phyloP scores from a whole-genome alignment of 2,888 invertebrate species.

The Heliconius charithonia region DNA sequence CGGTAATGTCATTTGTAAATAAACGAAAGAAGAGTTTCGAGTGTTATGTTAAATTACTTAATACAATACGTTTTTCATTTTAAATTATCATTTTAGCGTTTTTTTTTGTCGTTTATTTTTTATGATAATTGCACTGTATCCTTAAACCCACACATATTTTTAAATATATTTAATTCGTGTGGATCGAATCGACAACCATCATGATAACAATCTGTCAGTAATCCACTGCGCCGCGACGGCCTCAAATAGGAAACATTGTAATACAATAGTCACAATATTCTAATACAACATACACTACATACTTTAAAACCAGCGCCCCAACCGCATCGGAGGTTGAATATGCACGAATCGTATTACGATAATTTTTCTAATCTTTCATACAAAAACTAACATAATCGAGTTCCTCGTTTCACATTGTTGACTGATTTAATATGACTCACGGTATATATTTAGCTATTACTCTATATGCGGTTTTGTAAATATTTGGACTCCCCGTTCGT shows the following conservation, averaged over 20 bases:
- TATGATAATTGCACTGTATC: not conserved
- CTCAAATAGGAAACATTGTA: not conserved
- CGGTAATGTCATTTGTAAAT: constrained; percentile 29
- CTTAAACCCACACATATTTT: not conserved
- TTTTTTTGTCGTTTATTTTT: not conserved
- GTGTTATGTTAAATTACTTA: constrained; percentile 7
- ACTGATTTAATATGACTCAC: constrained; percentile 27
- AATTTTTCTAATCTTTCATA: constrained; percentile 11
- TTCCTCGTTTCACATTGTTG: constrained; percentile 26
- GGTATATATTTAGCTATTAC: constrained; percentile 35
- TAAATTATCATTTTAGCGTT: not conserved
- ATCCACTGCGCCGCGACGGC: not conserved
- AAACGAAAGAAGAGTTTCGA: constrained; percentile 16
- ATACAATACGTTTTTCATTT: not conserved
- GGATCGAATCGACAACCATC: not conserved
- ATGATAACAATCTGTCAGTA: not conserved
- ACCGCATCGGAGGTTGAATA: constrained; percentile 10
- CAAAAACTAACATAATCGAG: constrained; percentile 24
- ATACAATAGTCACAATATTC: not conserved
- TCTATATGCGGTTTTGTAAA: constrained; percentile 22
- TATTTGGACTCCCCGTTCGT: constrained; percentile 19
- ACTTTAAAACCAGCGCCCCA: not conserved
- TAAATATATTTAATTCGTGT: not conserved
- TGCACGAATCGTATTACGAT: not conserved
- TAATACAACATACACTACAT: not conserved